phyloP scores from a whole-genome alignment of 2,113 vertebrate species.

The Gasterosteus aculeatus region DNA sequence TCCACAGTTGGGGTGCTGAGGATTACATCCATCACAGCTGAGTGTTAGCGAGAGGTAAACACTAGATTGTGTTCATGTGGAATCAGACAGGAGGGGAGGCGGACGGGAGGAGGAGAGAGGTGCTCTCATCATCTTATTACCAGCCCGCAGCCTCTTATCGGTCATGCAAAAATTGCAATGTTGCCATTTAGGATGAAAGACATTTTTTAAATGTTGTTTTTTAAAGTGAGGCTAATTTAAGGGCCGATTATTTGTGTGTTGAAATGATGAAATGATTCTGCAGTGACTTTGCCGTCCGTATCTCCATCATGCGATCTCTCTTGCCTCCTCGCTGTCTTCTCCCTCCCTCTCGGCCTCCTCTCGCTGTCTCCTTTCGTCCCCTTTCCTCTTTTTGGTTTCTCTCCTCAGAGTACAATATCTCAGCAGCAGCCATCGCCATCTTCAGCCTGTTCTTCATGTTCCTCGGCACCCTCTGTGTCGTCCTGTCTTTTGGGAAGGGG shows the following conservation, averaged over 20 bases:
- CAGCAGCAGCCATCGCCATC: slow-evolving; percentile 94
- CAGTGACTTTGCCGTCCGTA: slow-evolving; percentile 11
- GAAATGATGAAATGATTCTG: slow-evolving; percentile 47
- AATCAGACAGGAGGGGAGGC: background rate
- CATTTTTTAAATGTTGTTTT: slow-evolving; percentile 35
- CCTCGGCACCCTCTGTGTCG: slow-evolving; percentile 86
- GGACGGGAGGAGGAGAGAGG: slow-evolving; percentile 19
- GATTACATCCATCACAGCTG: slow-evolving; percentile 49
- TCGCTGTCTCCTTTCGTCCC: background rate
- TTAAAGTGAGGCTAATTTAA: slow-evolving; percentile 59
- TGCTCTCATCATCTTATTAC: slow-evolving; percentile 42
- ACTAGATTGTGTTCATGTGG: slow-evolving; percentile 37
- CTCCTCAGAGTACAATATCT: slow-evolving; percentile 94
- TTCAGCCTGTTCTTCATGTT: slow-evolving; percentile 92
- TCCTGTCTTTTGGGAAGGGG: slow-evolving; percentile 89
- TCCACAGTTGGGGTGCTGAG: slow-evolving; percentile 16
- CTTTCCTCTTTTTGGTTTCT: background rate
- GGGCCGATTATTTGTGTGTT: slow-evolving; percentile 63
- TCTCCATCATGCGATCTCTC: background rate
- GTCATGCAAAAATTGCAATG: slow-evolving; percentile 47
- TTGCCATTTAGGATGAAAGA: slow-evolving; percentile 55
- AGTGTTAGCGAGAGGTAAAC: slow-evolving; percentile 22
- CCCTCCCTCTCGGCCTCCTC: background rate
- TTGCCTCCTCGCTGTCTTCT: background rate
- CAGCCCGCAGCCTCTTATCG: slow-evolving; percentile 49